Conservation (phyloP, 2,113 vertebrate species). For the Nothocercus nigrocapillus region DNA sequence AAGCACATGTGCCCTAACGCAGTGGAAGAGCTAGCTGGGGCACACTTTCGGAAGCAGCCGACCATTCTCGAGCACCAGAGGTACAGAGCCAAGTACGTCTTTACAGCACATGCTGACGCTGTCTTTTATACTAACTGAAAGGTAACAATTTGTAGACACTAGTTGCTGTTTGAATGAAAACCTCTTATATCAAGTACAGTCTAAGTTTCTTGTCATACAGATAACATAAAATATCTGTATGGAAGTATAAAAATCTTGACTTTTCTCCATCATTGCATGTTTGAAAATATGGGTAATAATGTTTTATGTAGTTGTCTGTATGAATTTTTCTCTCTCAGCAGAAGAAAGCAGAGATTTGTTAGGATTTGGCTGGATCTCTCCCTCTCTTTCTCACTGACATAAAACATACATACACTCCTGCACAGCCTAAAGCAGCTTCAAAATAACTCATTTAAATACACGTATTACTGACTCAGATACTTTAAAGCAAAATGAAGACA, state of each 20-base stretch:
- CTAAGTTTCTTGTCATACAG: neutral
- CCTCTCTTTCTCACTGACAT: neutral
- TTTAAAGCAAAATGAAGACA: neutral
- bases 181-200: neutral
- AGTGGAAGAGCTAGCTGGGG: neutral
- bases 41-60: neutral
- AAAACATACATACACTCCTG: neutral
- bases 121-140: neutral
- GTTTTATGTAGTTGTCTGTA: neutral
- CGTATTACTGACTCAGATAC: neutral
- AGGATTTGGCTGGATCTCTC: neutral
- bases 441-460: neutral
- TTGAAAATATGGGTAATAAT: neutral
- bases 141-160: neutral
- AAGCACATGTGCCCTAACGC: neutral
- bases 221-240: neutral
- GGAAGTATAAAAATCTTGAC: neutral
- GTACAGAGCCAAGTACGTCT: neutral
- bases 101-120: neutral
- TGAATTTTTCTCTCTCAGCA: neutral
- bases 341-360: neutral
- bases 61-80: neutral
- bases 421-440: neutral
- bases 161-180: neutral
- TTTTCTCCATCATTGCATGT: neutral